phyloP scores from a whole-genome alignment of 2,113 vertebrate species.

The Centropus unirufus region DNA sequence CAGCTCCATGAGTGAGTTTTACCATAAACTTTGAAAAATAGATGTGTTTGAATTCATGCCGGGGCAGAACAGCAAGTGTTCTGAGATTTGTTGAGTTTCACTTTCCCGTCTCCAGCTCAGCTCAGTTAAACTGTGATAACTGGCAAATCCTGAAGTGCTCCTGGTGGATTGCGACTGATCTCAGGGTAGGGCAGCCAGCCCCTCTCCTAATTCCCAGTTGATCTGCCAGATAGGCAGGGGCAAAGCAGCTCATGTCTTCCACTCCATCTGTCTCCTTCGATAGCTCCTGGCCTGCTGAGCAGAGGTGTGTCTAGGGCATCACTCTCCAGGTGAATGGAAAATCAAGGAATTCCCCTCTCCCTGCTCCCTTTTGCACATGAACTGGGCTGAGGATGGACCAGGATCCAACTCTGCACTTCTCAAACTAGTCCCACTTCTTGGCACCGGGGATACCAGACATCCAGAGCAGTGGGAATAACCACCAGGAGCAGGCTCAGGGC shows the following conservation, averaged over 20 bases:
- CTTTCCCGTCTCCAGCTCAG: rapidly evolving
- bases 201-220: not conserved
- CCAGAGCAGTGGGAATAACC: not conserved
- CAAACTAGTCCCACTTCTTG: not conserved
- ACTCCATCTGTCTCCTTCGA: not conserved
- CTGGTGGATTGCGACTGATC: not conserved
- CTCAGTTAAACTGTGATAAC: not conserved
- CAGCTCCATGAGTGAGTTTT: not conserved
- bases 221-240: not conserved
- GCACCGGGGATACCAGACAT: not conserved
- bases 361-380: not conserved
- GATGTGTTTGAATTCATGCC: not conserved
- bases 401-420: not conserved
- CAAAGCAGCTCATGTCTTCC: not conserved
- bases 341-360: not conserved
- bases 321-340: not conserved
- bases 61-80: not conserved
- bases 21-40: not conserved
- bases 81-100: not conserved
- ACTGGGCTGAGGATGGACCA: not conserved
- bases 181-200: not conserved
- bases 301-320: rapidly evolving
- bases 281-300: rapidly evolving
- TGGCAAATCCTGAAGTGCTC: not conserved
- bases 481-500: not conserved